Base-by-base conservation (phyloP, 35 echinoderm and acorn worm species). In the Ophiothrix spiculata region DNA sequence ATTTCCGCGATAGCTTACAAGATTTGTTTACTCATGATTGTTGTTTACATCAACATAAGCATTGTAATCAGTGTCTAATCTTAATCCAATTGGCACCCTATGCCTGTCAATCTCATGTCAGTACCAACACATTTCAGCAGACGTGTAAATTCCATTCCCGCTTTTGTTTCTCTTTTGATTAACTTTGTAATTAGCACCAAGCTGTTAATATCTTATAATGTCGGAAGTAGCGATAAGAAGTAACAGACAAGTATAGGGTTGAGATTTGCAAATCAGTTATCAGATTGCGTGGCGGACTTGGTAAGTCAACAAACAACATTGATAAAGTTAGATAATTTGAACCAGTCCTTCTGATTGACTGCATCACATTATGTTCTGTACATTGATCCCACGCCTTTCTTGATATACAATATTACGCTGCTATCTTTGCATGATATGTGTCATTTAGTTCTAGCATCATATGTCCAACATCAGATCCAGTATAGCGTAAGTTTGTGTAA, bases 71-170 rank as follows among this genome's bases (percentile, higher is more conserved):
- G 16, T 25, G 60, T 25, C 42, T 25, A n/a, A 69, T 69, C 60
- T 69, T 25, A 15, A 15, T 69, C 60, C 60, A 69, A 69, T 69
- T 69, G 60, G 6, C 60, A 69, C 25, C 45, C n/a, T n/a, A 69
- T 25, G 25, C 60, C 60, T 69, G 60, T 69, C 60, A 69, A 69
- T 69, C 60, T 69, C 29, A 25, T 69, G 60, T 69, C 25, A 69
- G 29, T 25, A 21, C 3, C 25, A 28, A 69, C 60, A 69, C 60
- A 69, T 69, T 69, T 12, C 17, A n/a, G 16, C 60, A 69, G 60
- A 69, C 60, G 60, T 69, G 60, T 69, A 69, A 69, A 69, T 69
- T 69, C 29, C 10, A 69, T 69, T 69, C 60, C 60, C 60, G 60
- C n/a, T n/a, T n/a, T 69, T 49, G 42, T 49, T 69, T 69, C 60